Conservation (phyloP, 1,140 invertebrate genomes). For the Fopius arisanus region DNA sequence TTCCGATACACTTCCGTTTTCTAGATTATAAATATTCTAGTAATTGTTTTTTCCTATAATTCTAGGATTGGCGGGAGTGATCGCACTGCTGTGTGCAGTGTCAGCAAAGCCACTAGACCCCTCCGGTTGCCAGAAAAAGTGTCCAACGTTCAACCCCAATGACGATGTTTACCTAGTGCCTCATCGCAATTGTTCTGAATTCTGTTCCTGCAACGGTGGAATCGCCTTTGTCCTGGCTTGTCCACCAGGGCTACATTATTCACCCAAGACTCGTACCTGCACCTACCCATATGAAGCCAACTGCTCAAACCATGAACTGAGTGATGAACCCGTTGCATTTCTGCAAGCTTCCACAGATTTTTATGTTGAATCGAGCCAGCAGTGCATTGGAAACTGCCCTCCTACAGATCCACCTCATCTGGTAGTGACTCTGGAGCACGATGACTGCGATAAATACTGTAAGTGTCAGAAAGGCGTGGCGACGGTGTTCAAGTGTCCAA, state of each 20-base stretch:
- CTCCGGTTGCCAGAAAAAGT: neutral
- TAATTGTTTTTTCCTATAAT: neutral
- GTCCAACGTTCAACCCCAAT: neutral
- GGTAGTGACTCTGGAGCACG: too few species aligned
- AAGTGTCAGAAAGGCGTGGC: too few species aligned
- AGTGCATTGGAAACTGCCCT: too few species aligned
- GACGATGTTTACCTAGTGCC: neutral
- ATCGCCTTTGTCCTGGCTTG: neutral
- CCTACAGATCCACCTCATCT: too few species aligned
- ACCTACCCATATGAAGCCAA: neutral
- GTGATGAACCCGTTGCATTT: too few species aligned
- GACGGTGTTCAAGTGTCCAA: too few species aligned
- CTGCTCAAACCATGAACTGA: neutral
- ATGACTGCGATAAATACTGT: too few species aligned
- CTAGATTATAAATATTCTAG: too few species aligned
- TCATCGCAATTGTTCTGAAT: neutral
- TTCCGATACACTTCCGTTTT: too few species aligned
- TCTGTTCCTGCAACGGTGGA: neutral
- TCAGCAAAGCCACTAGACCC: neutral
- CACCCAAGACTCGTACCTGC: neutral
- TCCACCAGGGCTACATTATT: neutral
- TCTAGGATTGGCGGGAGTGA: neutral
- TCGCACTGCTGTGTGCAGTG: neutral
- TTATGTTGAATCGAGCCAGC: too few species aligned
- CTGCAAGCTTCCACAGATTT: too few species aligned